Evolutionary conservation across 2,113 vertebrate genomes (phyloP), one percentile per base, ranked within the genome.

Genomic region (Donacobius atricapilla): DNA sequence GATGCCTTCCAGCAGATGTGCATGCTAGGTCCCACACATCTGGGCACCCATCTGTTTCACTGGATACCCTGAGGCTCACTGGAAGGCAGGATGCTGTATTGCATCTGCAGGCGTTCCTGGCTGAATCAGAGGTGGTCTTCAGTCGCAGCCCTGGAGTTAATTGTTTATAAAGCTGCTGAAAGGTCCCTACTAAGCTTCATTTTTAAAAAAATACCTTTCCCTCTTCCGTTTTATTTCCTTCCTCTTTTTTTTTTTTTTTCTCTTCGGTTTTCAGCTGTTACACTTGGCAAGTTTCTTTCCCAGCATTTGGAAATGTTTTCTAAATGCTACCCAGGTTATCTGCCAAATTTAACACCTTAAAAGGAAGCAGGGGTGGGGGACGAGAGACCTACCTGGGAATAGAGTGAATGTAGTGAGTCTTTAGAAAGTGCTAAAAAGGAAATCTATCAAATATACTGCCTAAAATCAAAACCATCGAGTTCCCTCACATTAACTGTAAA

Each of bases 231-330:
- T 83, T 95, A 82, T 89, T 97, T 91, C 64, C 73, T 82, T 91
- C 87, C 66, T 79, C 3, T 19, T 57, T 47, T 53, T 47, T 24
- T 25, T 17, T 18, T 10, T 12, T 25, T 39, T 48, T 7, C 2
- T 69, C 72, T 91, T 90, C 6, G 4, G 25, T 77, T 90, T 95
- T 84, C 69, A 87, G 73, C 81, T 94, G 87, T 93, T 96, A 65
- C 15, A 33, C 42, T 97, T 96, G 93, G 94, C 91, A 91, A 89
- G 81, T 72, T 91, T 70, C 87, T 91, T 94, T 75, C 75, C 42
- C 72, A 85, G 66, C 93, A 91, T 97, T 97, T 97, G 95, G 95
- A 96, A 96, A 91, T 85, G 94, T 96, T 97, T 95, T 93, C 89
- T 95, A 93, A 94, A 97, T 87, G 64, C 83, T 93, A 7, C 33